Conservation (phyloP, 2,797 vertebrate genomes). For the Oreonectes daqikongensis region DNA sequence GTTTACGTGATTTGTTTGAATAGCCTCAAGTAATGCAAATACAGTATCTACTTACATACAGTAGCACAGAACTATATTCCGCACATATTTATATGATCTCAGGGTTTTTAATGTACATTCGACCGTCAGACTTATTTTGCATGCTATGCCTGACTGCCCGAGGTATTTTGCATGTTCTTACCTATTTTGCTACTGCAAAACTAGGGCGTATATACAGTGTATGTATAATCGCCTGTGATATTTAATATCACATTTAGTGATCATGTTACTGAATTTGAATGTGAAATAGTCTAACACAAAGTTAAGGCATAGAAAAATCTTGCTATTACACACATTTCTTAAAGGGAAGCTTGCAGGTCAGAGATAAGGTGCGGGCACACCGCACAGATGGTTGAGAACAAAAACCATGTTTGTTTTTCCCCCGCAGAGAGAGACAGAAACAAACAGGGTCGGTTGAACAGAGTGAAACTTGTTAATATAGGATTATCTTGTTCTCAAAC, state of each 20-base stretch:
- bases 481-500: constrained; percentile 27
- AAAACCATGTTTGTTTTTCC: constrained; percentile 29
- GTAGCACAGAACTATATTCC: constrained; percentile 2
- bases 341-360: constrained; percentile 36
- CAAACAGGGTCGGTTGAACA: constrained; percentile 28
- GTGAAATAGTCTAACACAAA: constrained; percentile 1
- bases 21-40: constrained; percentile 36
- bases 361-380: constrained; percentile 13
- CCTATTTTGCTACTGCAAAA: constrained; percentile 5
- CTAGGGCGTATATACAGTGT: background rate
- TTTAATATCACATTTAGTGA: constrained; percentile 20
- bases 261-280: constrained; percentile 35
- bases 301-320: constrained; percentile 1
- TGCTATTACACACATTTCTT: constrained; percentile 26
- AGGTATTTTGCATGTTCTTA: constrained; percentile 30
- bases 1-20: constrained; percentile 36
- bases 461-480: constrained; percentile 26
- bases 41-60: constrained; percentile 11
- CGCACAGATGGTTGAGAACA: constrained; percentile 33
- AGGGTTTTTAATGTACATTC: background rate
- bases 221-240: constrained; percentile 5
- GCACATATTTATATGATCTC: background rate
- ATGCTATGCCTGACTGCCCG: background rate
- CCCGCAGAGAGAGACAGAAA: constrained; percentile 34
- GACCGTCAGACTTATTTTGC: constrained; percentile 10